Evolutionary conservation across 2,113 vertebrate genomes (phyloP).

Genomic region (Felis catus): F.catus_Fca126_mat1.0 CM031417.1:111442001-111442500

Average conservation of each 20-base stretch:
- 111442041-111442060: slow-evolving; percentile 2
- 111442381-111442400: not conserved
- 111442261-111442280: not conserved
- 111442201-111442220: not conserved
- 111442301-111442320: not conserved
- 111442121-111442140: not conserved
- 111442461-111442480: not conserved
- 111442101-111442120: not conserved
- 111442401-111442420: not conserved
- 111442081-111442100: not conserved
- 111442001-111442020: not conserved
- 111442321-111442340: not conserved
- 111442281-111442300: not conserved
- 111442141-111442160: not conserved
- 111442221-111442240: not conserved
- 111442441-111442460: not conserved
- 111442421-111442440: not conserved
- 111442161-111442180: not conserved
- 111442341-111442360: not conserved
- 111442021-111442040: not conserved
- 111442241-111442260: not conserved
- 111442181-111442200: not conserved
- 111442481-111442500: not conserved
- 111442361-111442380: not conserved
- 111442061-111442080: not conserved